phyloP scores from a whole-genome alignment of 2,797 vertebrate species.

The Ispidina picta region DNA sequence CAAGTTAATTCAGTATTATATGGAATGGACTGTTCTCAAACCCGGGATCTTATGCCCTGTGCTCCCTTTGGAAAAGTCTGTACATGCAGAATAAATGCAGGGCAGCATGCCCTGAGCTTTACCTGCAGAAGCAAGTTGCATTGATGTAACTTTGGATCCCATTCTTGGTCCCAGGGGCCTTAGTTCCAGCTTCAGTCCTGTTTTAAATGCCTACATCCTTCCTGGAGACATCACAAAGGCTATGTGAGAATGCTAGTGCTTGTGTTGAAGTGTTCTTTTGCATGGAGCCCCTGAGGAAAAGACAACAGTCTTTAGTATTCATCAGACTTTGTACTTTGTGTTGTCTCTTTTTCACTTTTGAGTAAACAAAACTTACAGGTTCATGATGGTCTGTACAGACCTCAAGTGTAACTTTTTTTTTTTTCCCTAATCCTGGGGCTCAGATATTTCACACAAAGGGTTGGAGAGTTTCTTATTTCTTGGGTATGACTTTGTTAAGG shows the following conservation, averaged over 20 bases:
- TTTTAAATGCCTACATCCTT: background rate
- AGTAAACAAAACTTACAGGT: constrained; percentile 31
- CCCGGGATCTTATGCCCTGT: background rate
- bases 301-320: background rate
- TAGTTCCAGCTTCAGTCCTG: background rate
- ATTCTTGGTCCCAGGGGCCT: background rate
- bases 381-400: constrained; percentile 38
- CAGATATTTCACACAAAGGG: background rate
- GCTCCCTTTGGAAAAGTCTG: background rate
- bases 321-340: background rate
- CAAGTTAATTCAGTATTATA: background rate
- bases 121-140: background rate
- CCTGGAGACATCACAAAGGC: background rate
- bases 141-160: background rate
- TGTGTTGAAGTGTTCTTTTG: background rate
- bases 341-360: background rate
- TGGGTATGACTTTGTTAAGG: background rate
- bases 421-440: background rate
- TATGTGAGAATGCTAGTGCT: background rate
- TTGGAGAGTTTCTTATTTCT: background rate
- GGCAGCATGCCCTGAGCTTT: constrained; percentile 7
- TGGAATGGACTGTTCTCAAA: constrained; percentile 12
- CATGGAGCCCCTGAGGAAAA: background rate
- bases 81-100: background rate
- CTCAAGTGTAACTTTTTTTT: constrained; percentile 35